phyloP scores from a whole-genome alignment of 2,888 invertebrate genomes.

The Lycocerus yunnanus region DNA sequence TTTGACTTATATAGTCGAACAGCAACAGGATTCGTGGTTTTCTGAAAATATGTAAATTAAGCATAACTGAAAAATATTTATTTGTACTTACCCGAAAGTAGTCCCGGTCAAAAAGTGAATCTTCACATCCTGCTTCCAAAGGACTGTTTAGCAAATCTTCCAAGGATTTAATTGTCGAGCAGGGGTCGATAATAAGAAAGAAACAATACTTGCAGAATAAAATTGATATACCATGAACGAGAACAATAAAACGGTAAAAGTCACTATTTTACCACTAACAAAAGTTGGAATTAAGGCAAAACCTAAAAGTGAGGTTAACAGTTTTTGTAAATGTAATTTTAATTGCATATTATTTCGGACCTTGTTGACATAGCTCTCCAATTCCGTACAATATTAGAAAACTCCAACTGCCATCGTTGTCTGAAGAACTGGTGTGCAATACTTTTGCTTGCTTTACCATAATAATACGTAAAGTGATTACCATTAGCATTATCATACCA shows the following conservation, averaged over 20 bases:
- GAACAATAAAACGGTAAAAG: constrained; percentile 54
- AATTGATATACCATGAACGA: constrained; percentile 69
- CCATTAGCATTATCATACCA: constrained; percentile 36
- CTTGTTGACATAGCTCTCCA: constrained; percentile 51
- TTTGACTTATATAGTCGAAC: constrained; percentile 64
- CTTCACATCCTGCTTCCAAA: constrained; percentile 65
- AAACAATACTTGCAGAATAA: constrained; percentile 72
- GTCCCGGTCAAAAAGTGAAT: constrained; percentile 66
- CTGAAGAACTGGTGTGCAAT: neutral
- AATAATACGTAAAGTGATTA: constrained; percentile 41
- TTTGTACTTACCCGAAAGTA: constrained; percentile 62
- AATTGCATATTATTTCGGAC: constrained; percentile 15
- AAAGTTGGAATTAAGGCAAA: constrained; percentile 33
- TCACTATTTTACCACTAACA: constrained; percentile 43
- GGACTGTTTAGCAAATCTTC: constrained; percentile 63
- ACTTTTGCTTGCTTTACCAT: constrained; percentile 37
- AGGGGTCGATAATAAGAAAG: constrained; percentile 65
- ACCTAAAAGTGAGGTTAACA: neutral
- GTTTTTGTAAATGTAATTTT: neutral
- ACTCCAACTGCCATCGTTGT: constrained; percentile 56
- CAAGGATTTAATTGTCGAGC: constrained; percentile 65
- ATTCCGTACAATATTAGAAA: constrained; percentile 55
- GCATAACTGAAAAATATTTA: neutral
- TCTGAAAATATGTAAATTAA: constrained; percentile 54
- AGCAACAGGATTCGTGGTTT: constrained; percentile 66